Percentiles rank a stretch among this genome's conserved stretches.
Conservation (phyloP, 2,888 invertebrate species). For the Ptychoptera albimana region DNA sequence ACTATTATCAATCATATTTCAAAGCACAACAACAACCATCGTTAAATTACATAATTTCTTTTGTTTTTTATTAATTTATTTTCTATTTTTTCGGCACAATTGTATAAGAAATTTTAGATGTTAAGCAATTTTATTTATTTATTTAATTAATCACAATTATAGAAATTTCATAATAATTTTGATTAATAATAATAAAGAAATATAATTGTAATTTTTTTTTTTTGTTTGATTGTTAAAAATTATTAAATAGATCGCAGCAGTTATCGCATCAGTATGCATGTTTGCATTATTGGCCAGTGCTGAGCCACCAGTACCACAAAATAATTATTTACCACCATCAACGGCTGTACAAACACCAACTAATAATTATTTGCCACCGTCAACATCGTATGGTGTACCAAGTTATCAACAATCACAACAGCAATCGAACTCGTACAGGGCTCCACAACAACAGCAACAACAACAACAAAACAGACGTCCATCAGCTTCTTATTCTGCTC, state of each 20-base stretch:
- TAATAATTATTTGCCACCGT: slow-evolving; percentile 30
- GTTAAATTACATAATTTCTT: no score
- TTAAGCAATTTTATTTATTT: no score
- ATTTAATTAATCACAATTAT: no score
- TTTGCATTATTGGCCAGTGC: slow-evolving; percentile 23
- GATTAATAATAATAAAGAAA: no score
- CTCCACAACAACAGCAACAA: slow-evolving; percentile 32
- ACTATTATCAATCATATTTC: neutral
- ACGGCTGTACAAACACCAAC: slow-evolving; percentile 3
- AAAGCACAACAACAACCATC: neutral
- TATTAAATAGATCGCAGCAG: slow-evolving; percentile 22
- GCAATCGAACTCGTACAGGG: slow-evolving; percentile 31
- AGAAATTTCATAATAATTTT: no score
- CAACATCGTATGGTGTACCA: slow-evolving; percentile 25
- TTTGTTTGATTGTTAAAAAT: slow-evolving; percentile 1
- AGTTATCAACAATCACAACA: slow-evolving; percentile 20
- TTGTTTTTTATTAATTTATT: no score
- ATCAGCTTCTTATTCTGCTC: slow-evolving; percentile 11
- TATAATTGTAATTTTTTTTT: no score
- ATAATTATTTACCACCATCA: slow-evolving; percentile 10
- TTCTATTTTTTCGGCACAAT: no score
- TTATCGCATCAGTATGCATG: slow-evolving; percentile 22
- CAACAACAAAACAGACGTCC: slow-evolving; percentile 20
- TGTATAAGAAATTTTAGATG: no score
- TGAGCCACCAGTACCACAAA: slow-evolving; percentile 28